A percentile compares a stretch with the other conserved stretches of the same genome.
These are phyloP conservation scores for Ochropacha duplaris DNA, from an alignment of 2,888 invertebrate species.

Conservation along the genomic window DNA sequence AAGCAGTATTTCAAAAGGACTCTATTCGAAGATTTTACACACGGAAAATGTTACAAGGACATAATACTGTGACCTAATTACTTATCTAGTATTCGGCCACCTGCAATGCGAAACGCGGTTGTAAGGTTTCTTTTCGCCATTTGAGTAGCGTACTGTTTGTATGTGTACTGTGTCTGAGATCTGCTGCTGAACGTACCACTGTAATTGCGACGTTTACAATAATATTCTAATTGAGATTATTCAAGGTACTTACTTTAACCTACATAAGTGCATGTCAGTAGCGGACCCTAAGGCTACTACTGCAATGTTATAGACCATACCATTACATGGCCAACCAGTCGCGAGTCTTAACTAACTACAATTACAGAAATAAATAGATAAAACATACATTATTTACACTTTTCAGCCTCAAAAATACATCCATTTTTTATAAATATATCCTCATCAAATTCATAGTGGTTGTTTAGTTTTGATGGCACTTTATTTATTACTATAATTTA, in stretches of 20 bases:
- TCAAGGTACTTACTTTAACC: constrained; percentile 58
- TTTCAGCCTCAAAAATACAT: constrained; percentile 67
- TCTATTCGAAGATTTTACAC: too few relatives aligned
- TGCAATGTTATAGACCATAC: constrained; percentile 32
- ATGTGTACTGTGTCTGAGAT: not conserved
- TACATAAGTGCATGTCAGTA: constrained; percentile 49
- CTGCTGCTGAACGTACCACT: not conserved
- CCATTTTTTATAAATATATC: constrained; percentile 36
- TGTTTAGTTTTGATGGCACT: constrained; percentile 53
- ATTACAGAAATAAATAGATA: constrained; percentile 63
- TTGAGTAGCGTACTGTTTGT: not conserved
- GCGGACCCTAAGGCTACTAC: constrained; percentile 45
- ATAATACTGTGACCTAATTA: too few relatives aligned
- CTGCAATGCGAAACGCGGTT: not conserved
- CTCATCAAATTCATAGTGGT: constrained; percentile 31
- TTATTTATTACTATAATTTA: constrained; percentile 32
- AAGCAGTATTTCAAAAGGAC: not conserved
- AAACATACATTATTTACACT: constrained; percentile 68
- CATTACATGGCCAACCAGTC: constrained; percentile 58
- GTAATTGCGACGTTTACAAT: not conserved
- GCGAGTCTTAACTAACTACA: constrained; percentile 40
- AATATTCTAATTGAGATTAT: constrained; percentile 74
- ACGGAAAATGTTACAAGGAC: too few relatives aligned
- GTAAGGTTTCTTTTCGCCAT: not conserved
- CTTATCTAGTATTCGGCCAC: too few relatives aligned